Conservation (phyloP, 2,113 vertebrate genomes). For the Trinectes maculatus region DNA sequence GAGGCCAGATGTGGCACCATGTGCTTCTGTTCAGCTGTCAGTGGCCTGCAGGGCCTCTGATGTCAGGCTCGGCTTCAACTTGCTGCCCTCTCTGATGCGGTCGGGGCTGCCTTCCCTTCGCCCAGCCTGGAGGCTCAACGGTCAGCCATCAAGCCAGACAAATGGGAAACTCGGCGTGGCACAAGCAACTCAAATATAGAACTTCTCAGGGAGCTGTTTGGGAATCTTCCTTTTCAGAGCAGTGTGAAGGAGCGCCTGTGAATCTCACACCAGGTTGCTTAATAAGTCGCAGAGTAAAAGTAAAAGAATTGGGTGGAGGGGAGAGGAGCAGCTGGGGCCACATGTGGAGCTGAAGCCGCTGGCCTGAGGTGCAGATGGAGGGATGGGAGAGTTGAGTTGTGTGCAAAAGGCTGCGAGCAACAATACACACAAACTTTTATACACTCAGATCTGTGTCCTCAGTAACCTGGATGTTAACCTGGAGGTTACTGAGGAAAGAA, state of each 20-base stretch:
- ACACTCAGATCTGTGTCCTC: too few relatives aligned
- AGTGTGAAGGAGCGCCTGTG: not conserved
- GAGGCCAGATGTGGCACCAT: slow-evolving; percentile 79
- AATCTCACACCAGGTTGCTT: slow-evolving; percentile 8
- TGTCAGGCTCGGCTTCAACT: slow-evolving; percentile 70
- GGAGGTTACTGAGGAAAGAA: too few relatives aligned
- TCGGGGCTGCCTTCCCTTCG: slow-evolving; percentile 53
- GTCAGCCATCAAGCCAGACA: slow-evolving; percentile 51
- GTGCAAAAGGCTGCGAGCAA: too few relatives aligned
- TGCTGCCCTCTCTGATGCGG: slow-evolving; percentile 72
- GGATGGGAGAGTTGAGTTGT: too few relatives aligned
- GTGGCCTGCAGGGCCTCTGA: slow-evolving; percentile 62
- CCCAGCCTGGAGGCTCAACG: slow-evolving; percentile 56
- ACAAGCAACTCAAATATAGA: slow-evolving; percentile 29
- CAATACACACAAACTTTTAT: too few relatives aligned
- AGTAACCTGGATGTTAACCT: too few relatives aligned
- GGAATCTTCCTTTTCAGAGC: not conserved
- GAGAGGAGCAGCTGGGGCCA: slow-evolving; percentile 33
- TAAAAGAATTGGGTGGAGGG: slow-evolving; percentile 18
- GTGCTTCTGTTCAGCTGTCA: slow-evolving; percentile 75
- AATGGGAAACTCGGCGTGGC: slow-evolving; percentile 51
- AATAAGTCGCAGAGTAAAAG: slow-evolving; percentile 22
- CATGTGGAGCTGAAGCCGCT: slow-evolving; percentile 5
- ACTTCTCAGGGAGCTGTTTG: slow-evolving; percentile 15
- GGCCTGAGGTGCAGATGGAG: slow-evolving; percentile 42